Evolutionary conservation across 1,140 invertebrate species (phyloP), one percentile per base, ranked within the genome.

Genomic region (Helicoverpa zea): DNA sequence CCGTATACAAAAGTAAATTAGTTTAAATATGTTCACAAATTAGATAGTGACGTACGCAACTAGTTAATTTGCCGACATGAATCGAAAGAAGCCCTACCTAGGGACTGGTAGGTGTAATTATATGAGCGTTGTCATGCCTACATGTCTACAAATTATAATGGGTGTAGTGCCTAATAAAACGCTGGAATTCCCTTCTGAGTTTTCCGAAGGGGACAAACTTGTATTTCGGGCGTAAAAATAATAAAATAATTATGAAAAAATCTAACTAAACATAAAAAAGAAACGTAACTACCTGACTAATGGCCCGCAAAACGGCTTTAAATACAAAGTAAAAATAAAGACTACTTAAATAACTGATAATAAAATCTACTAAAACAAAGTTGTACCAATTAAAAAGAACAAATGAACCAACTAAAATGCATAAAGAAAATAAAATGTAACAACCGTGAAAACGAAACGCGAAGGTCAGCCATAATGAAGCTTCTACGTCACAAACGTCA

Each of bases 31-130:
- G 18, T 51, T 52, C 70, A 58, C 29, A 73, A 56, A 58, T 73
- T 43, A 72, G 23, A 14, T 29, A 51, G n/a, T 76, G 72, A 76
- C 73, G 73, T 76, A n/a, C 47, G 9, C 5, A 3, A 18, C 18
- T 13, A 30, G 18, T 73, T 73, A 43, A 76, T 76, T 63, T 76
- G 73, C 10, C 47, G 73, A 61, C 18, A 29, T n/a, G 43, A 61
- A 76, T 61, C 56, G 73, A 76, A 76, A 51, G 73, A 76, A 76
- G 73, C 73, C 73, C 2, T 76, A 63, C 10, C 30, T 10, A 23
- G 12, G 29, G 4, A 43, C 49, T 29, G 52, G 35, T 58, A 56
- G 9, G 13, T 51, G 47, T 76, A 76, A 76, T 76, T 63, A 76
- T 47, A 16, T 43, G 29, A 29, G 54, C 3, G 13, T n/a, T 9